phyloP scores from a whole-genome alignment of 2,113 vertebrate genomes.

The Erpornis zantholeuca region DNA sequence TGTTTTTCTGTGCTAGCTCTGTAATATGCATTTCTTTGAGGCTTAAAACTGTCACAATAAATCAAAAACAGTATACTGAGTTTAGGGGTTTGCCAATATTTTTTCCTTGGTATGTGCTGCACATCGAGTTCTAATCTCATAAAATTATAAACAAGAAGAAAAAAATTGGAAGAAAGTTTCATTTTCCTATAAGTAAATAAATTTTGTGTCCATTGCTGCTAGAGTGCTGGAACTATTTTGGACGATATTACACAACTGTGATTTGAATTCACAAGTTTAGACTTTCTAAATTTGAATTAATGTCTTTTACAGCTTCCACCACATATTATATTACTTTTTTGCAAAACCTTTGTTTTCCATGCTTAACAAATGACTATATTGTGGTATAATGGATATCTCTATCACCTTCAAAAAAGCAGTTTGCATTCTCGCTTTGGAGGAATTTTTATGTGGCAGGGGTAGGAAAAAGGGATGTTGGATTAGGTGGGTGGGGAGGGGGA shows the following conservation, averaged over 20 bases:
- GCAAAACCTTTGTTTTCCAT: conserved; percentile 52
- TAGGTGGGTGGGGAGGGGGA: accelerated
- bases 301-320: conserved; percentile 59
- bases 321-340: conserved; percentile 33
- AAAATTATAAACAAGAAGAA: background rate
- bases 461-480: background rate
- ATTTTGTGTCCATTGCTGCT: conserved; percentile 29
- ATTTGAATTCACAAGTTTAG: conserved; percentile 68
- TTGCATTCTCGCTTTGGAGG: background rate
- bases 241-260: conserved; percentile 37
- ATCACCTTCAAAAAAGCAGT: background rate
- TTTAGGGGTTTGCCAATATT: conserved; percentile 43
- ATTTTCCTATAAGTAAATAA: conserved; percentile 16
- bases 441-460: background rate
- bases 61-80: conserved; percentile 24
- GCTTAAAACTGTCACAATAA: conserved; percentile 23
- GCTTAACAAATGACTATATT: conserved; percentile 44
- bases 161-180: background rate
- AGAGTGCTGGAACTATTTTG: conserved; percentile 30
- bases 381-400: background rate
- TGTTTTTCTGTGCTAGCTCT: conserved; percentile 7
- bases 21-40: conserved; percentile 26
- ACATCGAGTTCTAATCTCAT: background rate
- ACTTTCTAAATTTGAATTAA: conserved; percentile 69
- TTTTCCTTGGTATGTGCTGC: background rate